Conservation (phyloP, 2,113 vertebrate species). For the Leucopsar rothschildi region DNA sequence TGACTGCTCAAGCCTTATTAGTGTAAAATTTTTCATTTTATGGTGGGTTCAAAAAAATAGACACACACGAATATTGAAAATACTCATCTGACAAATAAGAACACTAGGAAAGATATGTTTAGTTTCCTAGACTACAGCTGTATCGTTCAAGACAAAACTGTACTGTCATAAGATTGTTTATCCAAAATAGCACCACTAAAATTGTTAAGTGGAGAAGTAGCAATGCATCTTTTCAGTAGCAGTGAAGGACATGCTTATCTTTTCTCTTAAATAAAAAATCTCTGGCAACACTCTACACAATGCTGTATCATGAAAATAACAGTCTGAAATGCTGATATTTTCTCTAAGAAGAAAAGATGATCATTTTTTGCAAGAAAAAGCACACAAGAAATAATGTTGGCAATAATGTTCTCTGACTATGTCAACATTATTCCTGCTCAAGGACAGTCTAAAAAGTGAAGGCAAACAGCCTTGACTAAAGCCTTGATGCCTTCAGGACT, state of each 20-base stretch:
- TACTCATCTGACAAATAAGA: slow-evolving; percentile 16
- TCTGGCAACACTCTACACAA: background rate
- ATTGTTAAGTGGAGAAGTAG: background rate
- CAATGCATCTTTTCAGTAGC: background rate
- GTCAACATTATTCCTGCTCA: background rate
- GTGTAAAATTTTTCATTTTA: background rate
- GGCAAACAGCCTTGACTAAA: background rate
- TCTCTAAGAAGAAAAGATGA: background rate
- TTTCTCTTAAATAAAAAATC: background rate
- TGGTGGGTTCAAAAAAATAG: background rate
- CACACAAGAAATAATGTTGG: background rate
- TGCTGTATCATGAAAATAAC: background rate
- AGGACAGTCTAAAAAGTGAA: background rate
- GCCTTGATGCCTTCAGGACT: background rate
- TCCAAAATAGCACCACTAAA: slow-evolving; percentile 21
- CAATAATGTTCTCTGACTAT: background rate
- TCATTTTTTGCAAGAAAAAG: background rate
- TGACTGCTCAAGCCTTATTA: background rate
- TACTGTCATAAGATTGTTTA: slow-evolving; percentile 32
- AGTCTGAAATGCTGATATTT: background rate
- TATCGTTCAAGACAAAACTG: slow-evolving; percentile 27
- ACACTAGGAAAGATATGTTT: slow-evolving; percentile 17
- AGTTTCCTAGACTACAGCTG: slow-evolving; percentile 62
- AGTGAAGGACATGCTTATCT: background rate
- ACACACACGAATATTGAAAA: background rate